These are phyloP conservation scores for Zalophus californianus DNA, from an alignment of 2,797 vertebrate species.

Conservation along the genomic window DNA sequence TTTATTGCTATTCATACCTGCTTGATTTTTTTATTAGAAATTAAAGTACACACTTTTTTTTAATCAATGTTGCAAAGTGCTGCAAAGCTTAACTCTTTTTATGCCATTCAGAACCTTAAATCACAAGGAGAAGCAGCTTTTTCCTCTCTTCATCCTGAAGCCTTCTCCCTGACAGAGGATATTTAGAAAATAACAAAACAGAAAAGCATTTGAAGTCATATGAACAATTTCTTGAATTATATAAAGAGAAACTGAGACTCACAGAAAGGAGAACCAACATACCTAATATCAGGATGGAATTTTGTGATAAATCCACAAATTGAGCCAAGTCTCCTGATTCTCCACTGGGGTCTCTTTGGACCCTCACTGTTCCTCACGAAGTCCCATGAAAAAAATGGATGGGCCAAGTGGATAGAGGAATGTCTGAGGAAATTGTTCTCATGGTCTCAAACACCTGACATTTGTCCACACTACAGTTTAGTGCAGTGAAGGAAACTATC, in stretches of 20 bases:
- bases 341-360: background rate
- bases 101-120: background rate
- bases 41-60: constrained; percentile 85
- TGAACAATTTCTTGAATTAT: background rate
- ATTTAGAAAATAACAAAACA: background rate
- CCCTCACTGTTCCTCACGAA: background rate
- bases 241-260: background rate
- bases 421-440: too few relatives aligned
- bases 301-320: background rate
- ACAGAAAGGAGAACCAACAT: rapidly evolving
- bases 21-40: constrained; percentile 88
- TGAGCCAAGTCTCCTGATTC: background rate
- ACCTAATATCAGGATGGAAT: background rate
- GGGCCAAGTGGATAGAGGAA: background rate
- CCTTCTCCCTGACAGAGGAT: background rate
- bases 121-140: background rate
- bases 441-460: background rate
- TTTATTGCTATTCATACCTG: constrained; percentile 89
- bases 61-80: constrained; percentile 77
- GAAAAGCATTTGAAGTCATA: too few relatives aligned
- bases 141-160: background rate
- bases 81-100: constrained; percentile 83
- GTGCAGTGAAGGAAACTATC: too few relatives aligned
- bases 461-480: rapidly evolving
- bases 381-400: background rate